phyloP scores from a whole-genome alignment of 30 jellyfish, hydroid and myxozoan species.

The Hydra vulgaris region DNA sequence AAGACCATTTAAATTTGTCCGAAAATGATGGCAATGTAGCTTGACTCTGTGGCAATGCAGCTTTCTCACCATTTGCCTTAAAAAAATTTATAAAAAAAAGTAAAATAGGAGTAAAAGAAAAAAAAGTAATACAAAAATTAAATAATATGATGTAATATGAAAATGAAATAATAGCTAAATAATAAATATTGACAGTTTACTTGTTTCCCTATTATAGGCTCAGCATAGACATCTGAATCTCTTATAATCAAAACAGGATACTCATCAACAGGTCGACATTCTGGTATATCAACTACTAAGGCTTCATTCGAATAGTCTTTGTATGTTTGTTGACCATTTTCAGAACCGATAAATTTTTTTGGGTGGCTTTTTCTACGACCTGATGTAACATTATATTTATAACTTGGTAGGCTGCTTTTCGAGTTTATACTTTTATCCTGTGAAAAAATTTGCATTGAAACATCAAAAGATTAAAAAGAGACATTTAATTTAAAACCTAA shows the following conservation, averaged over 20 bases:
- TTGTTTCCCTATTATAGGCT: conserved; percentile 6
- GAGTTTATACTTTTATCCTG: neutral
- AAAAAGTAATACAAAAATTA: too few relatives aligned
- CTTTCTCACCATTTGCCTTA: neutral
- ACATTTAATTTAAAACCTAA: neutral
- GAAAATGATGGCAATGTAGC: too few relatives aligned
- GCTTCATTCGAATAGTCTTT: neutral
- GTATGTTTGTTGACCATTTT: neutral
- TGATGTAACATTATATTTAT: neutral
- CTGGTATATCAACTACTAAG: conserved; percentile 4
- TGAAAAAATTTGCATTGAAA: too few relatives aligned
- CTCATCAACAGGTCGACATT: conserved; percentile 10
- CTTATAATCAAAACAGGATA: conserved; percentile 31
- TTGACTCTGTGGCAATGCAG: neutral
- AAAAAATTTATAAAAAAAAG: neutral
- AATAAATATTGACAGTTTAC: neutral
- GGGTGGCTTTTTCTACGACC: neutral
- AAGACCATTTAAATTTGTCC: too few relatives aligned
- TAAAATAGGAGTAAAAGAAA: too few relatives aligned
- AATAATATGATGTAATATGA: too few relatives aligned
- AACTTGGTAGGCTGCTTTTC: neutral
- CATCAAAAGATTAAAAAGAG: too few relatives aligned
- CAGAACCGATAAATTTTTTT: neutral
- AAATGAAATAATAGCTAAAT: neutral
- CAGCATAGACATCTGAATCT: conserved; percentile 9